Conservation (phyloP, 2,888 invertebrate genomes). For the Malthinus seriepunctatus region DNA sequence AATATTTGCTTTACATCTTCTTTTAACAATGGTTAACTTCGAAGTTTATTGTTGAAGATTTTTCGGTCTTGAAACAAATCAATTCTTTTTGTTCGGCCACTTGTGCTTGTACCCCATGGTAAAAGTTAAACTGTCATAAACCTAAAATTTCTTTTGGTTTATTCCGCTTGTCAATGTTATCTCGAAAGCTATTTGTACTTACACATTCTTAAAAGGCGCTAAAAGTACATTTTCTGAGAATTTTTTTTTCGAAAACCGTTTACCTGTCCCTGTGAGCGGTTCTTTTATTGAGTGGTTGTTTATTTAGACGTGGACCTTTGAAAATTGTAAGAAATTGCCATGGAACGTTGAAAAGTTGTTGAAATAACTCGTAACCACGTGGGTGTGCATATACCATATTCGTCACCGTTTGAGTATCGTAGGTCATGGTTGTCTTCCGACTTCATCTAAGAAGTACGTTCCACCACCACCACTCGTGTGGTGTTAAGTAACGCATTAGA, state of each 20-base stretch:
- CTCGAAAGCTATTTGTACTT: constrained; percentile 17
- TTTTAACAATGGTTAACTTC: no score
- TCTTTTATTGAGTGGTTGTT: no score
- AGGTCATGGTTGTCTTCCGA: constrained; percentile 35
- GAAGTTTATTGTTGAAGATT: no score
- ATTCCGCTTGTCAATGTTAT: constrained; percentile 7
- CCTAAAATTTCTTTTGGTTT: constrained; percentile 9
- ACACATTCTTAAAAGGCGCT: constrained; percentile 14
- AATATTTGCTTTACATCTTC: no score
- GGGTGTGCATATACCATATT: constrained; percentile 1
- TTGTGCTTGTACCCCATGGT: no score
- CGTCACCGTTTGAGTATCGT: constrained; percentile 26
- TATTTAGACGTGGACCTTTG: no score
- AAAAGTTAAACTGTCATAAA: constrained; percentile 9
- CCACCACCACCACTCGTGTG: background rate
- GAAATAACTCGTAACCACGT: background rate
- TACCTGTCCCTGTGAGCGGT: constrained; percentile 9
- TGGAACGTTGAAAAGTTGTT: background rate
- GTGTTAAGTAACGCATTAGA: constrained; percentile 32
- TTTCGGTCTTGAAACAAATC: no score
- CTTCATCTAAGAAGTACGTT: constrained; percentile 30
- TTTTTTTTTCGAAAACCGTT: constrained; percentile 6
- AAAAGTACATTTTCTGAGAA: constrained; percentile 14
- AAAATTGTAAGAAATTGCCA: no score
- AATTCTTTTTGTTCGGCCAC: background rate